Evolutionary conservation across 2,888 invertebrate genomes (phyloP), one percentile per base, ranked within the genome.

Genomic region (Eupithecia subfuscata): DNA sequence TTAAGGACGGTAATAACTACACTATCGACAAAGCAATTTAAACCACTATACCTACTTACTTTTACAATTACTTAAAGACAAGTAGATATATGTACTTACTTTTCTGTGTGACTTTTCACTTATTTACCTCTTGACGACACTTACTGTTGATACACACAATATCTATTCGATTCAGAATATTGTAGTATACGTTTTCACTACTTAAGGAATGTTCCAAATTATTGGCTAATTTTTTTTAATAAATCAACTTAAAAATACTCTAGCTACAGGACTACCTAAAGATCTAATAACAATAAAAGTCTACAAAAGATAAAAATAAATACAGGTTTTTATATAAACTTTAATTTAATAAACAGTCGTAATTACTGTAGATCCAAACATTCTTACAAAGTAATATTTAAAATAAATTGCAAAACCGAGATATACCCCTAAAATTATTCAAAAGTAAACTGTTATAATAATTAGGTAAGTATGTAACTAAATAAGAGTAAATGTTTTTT

Each of bases 291-390:
- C 63, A 63, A 63, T 5, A 34, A 64, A 34, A 16, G 18, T 18
- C 14, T 64, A 30, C 16, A 16, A 34, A 18, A 8, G 34, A 40
- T 67, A 22, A n/a, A 67, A 78, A 73, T 72, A 71, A 81, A 68
- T 71, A 79, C 67, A 77, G 45, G 25, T 67, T 30, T 67, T 52
- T 70, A 82, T 45, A 79, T 75, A 74, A 76, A 82, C 78, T 83
- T 84, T 82, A 85, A 88, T 90, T 90, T 89, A 88, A 87, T 90
- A 86, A 87, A 89, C 84, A 86, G 82, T 84, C 81, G 88, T 90
- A 91, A 89, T 91, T 90, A 92, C 88, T 86, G 85, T 86, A 87
- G 86, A 88, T 89, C 84, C 87, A 84, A 84, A 81, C 80, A 80
- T 78, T 79, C 82, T 83, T 83, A 69, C 12, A 76, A 81, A 85